Conservation (phyloP, 2,797 vertebrate species). For the Euphonia xanthogaster region DNA sequence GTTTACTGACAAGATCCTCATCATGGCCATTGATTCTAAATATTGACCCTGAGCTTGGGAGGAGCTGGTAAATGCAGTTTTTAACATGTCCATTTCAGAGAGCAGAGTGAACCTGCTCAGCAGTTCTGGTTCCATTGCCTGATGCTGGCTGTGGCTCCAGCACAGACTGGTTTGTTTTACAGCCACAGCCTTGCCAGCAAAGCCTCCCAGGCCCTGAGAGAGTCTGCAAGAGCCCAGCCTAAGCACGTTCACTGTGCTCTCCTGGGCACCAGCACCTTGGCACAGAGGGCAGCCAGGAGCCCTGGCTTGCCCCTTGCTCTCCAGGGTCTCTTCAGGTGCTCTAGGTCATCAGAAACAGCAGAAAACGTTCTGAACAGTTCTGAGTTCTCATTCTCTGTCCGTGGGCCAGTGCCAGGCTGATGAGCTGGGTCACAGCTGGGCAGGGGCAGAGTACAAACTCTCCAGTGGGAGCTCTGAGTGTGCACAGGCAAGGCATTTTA, state of each 20-base stretch:
- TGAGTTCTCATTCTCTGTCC: not conserved
- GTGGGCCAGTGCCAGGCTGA: not conserved
- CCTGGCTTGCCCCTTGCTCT: not conserved
- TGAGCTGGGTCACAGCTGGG: not conserved
- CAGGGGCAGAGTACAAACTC: not conserved
- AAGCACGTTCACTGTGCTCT: rapidly evolving
- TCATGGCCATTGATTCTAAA: not conserved
- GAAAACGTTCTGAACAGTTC: not conserved
- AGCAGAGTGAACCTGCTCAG: not conserved
- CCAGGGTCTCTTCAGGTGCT: not conserved
- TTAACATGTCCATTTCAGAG: rapidly evolving
- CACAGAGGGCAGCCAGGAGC: not conserved
- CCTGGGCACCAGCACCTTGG: not conserved
- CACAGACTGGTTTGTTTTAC: not conserved
- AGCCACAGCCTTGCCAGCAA: not conserved
- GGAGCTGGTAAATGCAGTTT: not conserved
- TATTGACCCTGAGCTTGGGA: not conserved
- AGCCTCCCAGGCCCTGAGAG: not conserved
- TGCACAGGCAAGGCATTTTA: not conserved
- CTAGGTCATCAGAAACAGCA: not conserved
- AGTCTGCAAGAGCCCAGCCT: not conserved
- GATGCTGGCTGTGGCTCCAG: not conserved
- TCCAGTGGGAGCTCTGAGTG: not conserved
- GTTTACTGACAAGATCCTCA: not conserved
- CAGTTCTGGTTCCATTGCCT: not conserved